Percentiles rank a stretch among this genome's conserved stretches.
phyloP scores from a whole-genome alignment of 2,113 vertebrate species.

The Takifugu bimaculatus region DNA sequence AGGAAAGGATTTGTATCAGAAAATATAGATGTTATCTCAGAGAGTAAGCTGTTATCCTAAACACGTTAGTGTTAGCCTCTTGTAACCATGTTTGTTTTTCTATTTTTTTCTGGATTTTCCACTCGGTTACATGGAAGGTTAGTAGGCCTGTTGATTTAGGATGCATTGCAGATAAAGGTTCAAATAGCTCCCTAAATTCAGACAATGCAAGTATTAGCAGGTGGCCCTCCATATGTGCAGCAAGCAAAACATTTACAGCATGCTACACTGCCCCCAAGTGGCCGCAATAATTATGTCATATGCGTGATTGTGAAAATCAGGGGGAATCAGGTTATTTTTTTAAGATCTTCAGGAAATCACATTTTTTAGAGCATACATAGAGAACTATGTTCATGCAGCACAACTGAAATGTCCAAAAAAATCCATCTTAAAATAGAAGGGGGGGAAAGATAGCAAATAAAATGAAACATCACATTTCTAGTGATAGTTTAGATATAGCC shows the following conservation, averaged over 20 bases:
- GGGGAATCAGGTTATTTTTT: not conserved
- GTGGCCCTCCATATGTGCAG: not conserved
- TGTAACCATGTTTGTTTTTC: not conserved
- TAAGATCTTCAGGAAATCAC: not conserved
- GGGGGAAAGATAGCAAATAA: constrained; percentile 42
- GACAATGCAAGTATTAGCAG: not conserved
- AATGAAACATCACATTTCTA: constrained; percentile 30
- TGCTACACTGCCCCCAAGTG: not conserved
- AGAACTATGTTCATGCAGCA: constrained; percentile 1
- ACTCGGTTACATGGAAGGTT: too few species aligned
- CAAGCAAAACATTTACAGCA: not conserved
- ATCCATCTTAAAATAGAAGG: constrained; percentile 11
- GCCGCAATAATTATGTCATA: not conserved
- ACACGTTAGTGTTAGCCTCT: not conserved
- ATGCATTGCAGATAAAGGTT: too few species aligned
- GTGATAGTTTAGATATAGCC: constrained; percentile 51
- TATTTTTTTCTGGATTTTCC: too few species aligned
- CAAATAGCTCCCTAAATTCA: not conserved
- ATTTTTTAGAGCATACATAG: not conserved
- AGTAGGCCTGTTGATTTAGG: too few species aligned
- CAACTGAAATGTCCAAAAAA: constrained; percentile 31
- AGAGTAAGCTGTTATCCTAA: not conserved
- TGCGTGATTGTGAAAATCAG: not conserved
- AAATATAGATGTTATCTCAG: not conserved
- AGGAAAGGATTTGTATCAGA: not conserved